These are phyloP conservation scores for Erinaceus europaeus DNA, from an alignment of 2,113 vertebrate genomes.

Conservation along the genomic window DNA sequence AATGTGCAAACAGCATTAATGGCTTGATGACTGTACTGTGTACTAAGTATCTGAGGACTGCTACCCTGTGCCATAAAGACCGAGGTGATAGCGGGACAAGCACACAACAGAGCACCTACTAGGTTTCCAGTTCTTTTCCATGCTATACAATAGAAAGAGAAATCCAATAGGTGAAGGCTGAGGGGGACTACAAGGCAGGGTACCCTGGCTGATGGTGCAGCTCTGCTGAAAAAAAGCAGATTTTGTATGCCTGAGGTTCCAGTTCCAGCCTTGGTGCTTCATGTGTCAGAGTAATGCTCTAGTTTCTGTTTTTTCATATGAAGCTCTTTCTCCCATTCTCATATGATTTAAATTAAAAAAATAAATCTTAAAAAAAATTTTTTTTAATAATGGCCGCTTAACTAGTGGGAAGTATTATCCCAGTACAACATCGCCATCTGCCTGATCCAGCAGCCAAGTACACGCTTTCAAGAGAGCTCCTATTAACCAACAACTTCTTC, in stretches of 20 bases:
- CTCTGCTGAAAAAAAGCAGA: too few species aligned
- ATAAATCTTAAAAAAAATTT: too few species aligned
- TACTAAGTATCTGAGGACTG: neutral
- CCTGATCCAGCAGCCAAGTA: constrained; percentile 45
- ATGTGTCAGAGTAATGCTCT: too few species aligned
- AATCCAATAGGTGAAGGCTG: neutral
- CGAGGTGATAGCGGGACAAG: neutral
- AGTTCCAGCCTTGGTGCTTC: too few species aligned
- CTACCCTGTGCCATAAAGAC: neutral
- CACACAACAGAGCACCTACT: neutral
- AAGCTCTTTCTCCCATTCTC: too few species aligned
- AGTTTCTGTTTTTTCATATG: too few species aligned
- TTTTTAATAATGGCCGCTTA: neutral
- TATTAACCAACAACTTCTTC: neutral
- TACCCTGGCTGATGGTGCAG: too few species aligned
- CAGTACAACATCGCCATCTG: constrained; percentile 62
- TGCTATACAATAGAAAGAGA: neutral
- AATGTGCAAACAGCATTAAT: neutral
- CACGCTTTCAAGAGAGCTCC: constrained; percentile 37
- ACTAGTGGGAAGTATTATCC: neutral
- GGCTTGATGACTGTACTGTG: neutral
- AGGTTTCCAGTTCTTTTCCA: neutral
- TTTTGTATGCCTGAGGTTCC: too few species aligned
- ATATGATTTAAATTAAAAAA: too few species aligned
- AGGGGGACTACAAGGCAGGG: too few species aligned